Base-by-base conservation (phyloP, 2,113 vertebrate genomes). In the Orcinus orca region DNA sequence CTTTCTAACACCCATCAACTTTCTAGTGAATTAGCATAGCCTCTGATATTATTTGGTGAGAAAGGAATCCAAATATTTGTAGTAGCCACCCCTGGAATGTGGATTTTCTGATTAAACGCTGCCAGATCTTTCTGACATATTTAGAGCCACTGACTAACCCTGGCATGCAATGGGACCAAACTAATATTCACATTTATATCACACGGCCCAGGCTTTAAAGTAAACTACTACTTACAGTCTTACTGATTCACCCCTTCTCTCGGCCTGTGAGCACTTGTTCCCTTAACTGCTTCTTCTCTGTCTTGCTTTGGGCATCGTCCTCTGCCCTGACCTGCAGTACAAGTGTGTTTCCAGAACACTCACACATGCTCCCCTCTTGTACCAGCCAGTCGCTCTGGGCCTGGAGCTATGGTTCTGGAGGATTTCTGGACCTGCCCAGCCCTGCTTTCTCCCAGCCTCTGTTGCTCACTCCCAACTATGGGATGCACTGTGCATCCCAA, bases 341-440 rank as follows among this genome's bases (percentile, higher is more conserved):
- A 60, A 10, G 5, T 33, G 0, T 68, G 0, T 68, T 36, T 87
- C 29, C 14, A 55, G 33, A 6, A 55, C 31, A 38, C 53, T 77
- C 15, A 36, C 6, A 1, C 36, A 6, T 25, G 6, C 17, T 36
- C 10, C 17, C 10, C 38, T 38, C 15, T 44, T 77, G 6, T 3
- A 33, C 7, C 8, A 77, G 5, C 9, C 17, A 3, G n/a, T 21
- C 2, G 2, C 25, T 50, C 15, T 33, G 31, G 23, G 18, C 13
- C 31, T 65, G 9, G n/a, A 31, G 4, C 5, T 11, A 55, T 0
- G 0, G 4, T 31, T 44, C 38, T 92, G 25, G 33, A 62, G 68
- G 50, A 70, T 70, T 67, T 76, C 18, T 68, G 17, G 3, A 47
- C 25, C 31, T 63, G 12, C 15, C 21, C 36, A 55, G 9, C 8